Evolutionary conservation across 2,888 invertebrate genomes (phyloP), one percentile per base, ranked within the genome.

Genomic region (Miltochrista miniata): DNA sequence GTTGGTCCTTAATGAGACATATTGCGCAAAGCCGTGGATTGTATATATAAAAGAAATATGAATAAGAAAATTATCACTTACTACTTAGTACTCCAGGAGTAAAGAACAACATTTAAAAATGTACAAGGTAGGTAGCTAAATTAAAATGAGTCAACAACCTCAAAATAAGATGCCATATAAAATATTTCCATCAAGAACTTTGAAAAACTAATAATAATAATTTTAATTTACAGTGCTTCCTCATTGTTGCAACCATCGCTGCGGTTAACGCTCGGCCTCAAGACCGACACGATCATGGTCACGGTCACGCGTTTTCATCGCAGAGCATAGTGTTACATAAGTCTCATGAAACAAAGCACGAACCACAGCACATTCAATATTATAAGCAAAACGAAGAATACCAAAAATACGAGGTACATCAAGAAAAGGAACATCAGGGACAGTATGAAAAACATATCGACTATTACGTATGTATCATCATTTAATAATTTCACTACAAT

Each of bases 281-380:
- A 46, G 29, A 52, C 0, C 58, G 58, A 1, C 52, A 67, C 12
- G 56, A 48, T 31, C 56, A 64, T 12, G 40, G 70, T 14, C 68
- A 74, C 45, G 68, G 59, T 10, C 73, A 74, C 35, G 74, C 72
- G 12, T 70, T 68, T 61, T 82, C 81, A 2, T 77, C 81, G 3
- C 83, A 82, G 51, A 77, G 71, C 54, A 72, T 81, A 45, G 67
- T 70, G 31, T 64, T 76, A 45, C 78, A 81, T 53, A 74, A 77
- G 45, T 65, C 58, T n/a, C 58, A 64, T 50, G 59, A 45, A 39
- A 46, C 42, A 15, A 42, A 61, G 13, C 51, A 56, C 34, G 54
- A 56, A 14, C 45, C 48, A 0, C 43, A 39, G 8, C 39, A 44
- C 9, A 36, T 48, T 11, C 38, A 48, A 14, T 48, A 60, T 4